Base-by-base conservation (phyloP, 1,140 invertebrate genomes). In the Batillaria attramentaria region DNA sequence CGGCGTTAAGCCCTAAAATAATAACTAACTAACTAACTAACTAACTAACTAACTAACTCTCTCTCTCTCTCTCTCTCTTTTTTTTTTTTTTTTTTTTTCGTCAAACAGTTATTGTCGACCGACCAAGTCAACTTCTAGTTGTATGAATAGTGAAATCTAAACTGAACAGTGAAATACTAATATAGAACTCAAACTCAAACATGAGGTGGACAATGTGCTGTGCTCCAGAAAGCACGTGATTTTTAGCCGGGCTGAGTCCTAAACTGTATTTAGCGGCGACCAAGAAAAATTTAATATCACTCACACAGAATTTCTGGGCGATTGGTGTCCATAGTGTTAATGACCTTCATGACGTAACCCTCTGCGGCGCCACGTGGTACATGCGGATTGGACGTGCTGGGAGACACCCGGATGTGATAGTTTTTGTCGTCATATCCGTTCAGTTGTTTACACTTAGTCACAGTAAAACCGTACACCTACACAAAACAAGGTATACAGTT, bases 381-480 rank as follows among this genome's bases (percentile, higher is more conserved):
- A 62, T 90, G 77, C 54, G 82, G 84, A 75, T 89, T 89, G 41
- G 79, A 81, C 31, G 77, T 79, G 18, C 60, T 33, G 18, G 73
- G 35, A 6, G 81, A 73, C 0, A 88, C 86, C 72, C 88, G 86
- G 33, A 93, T 90, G 80, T 87, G 92, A 85, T 94, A 97, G 90
- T 97, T 97, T 84, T 93, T 94, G 89, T 97, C 96, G 86, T 97
- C 95, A 86, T 97, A 97, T 18, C 94, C 94, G 79, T 95, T 94
- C 0, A 97, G 87, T 86, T 95, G 94, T 24, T 90, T 92, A 2
- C 96, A 92, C 35, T 92, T 92, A 20, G 90, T 90, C 1, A 93
- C 92, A 16, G 92, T 92, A 10, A 96, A 92, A 3, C 95, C 95
- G 84, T 96, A 97, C 0, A 95, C 57, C 57, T 57, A 46, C 50